Base-by-base conservation (phyloP, 2,113 vertebrate genomes). In the Pithys albifrons region DNA sequence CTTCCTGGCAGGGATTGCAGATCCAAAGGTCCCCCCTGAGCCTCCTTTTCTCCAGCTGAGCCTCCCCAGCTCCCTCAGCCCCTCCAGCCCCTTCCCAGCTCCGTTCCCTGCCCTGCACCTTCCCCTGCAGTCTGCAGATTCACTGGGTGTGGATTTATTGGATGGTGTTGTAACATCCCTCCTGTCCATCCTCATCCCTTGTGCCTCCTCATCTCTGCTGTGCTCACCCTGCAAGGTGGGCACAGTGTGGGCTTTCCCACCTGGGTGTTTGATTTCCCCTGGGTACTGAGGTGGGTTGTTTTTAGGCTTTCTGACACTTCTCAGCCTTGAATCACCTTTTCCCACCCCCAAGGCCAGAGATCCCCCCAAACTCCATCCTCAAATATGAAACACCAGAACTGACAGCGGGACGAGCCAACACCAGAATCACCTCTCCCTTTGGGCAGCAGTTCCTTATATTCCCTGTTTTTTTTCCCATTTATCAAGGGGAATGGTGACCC, bases 321-420 rank as follows among this genome's bases (percentile, higher is more conserved):
- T 84, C 51, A 48, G 24, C 16, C 41, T 65, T 92, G 48, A 76
- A 35, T 89, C 35, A 18, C 79, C 45, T 65, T 80, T 70, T 65
- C 41, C 41, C 49, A 61, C 69, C 57, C 58, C 4, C 19, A 28
- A 28, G 48, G 19, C 14, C 25, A 23, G 72, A 28, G 33, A 6
- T 29, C 48, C 6, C 61, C 84, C 58, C 25, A n/a, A 4, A 55
- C 19, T 62, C 24, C 29, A 17, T 7, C 73, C 29, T 58, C 48
- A 67, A 37, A 29, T 1, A 0, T 0, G 3, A 39, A 46, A 14
- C 49, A 10, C 35, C 0, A 1, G 18, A 7, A 4, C 41, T 62
- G 43, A 11, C 0, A 5, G 14, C 0, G 7, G 46, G 49, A n/a
- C 22, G 37, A 71, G 19, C 28, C 1, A 2, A 20, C 55, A 31